A percentile compares a stretch with the other conserved stretches of the same genome.
These are phyloP conservation scores for Micrastur ruficollis DNA, from an alignment of 2,797 vertebrate species.

Conservation along the genomic window DNA sequence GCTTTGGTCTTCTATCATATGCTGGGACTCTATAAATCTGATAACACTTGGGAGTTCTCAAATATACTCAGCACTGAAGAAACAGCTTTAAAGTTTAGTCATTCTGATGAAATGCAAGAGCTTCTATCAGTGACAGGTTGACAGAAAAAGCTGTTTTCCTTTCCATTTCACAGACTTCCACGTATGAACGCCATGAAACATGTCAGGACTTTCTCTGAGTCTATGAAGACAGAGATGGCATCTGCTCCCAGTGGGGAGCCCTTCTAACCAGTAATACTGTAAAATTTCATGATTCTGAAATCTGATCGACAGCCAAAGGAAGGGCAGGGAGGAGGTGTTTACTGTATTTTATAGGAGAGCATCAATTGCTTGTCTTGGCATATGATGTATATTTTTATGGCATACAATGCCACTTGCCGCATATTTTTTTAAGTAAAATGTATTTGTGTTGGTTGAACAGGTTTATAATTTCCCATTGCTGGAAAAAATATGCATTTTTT, in stretches of 20 bases:
- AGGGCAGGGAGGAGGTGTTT: conserved; percentile 74
- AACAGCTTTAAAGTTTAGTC: conserved; percentile 83
- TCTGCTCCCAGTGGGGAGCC: conserved; percentile 78
- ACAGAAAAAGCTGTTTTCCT: conserved; percentile 88
- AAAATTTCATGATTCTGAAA: conserved; percentile 78
- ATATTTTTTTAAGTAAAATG: conserved; percentile 29
- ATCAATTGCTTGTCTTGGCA: conserved; percentile 75
- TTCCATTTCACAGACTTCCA: conserved; percentile 86
- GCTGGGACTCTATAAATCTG: conserved; percentile 79
- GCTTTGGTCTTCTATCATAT: conserved; percentile 78
- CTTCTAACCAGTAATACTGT: conserved; percentile 78
- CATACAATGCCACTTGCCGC: conserved; percentile 60
- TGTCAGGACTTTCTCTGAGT: conserved; percentile 82
- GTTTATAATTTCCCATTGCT: conserved; percentile 47
- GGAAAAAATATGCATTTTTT: background rate
- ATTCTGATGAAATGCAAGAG: conserved; percentile 84
- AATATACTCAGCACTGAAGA: conserved; percentile 76
- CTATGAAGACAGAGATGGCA: conserved; percentile 82
- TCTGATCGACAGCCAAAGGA: conserved; percentile 78
- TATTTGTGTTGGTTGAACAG: conserved; percentile 46
- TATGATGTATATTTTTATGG: conserved; percentile 70
- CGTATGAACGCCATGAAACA: conserved; percentile 83
- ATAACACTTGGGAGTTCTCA: conserved; percentile 81
- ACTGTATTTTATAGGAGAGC: conserved; percentile 70
- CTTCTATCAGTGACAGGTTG: conserved; percentile 85